These are phyloP conservation scores for Silurus meridionalis DNA, from an alignment of 2,113 vertebrate genomes.

Conservation along the genomic window DNA sequence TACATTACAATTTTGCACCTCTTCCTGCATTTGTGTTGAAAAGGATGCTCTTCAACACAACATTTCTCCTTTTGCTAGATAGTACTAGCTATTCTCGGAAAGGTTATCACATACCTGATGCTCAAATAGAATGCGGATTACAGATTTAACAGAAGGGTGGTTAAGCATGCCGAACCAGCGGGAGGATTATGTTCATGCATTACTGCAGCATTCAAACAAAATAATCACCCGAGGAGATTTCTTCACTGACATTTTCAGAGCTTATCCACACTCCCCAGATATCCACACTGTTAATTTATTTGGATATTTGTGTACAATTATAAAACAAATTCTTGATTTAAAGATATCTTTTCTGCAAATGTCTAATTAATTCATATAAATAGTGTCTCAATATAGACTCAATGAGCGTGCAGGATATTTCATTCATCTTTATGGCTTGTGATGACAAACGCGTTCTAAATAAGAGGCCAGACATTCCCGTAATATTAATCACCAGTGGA, in stretches of 20 bases:
- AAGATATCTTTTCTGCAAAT: not conserved
- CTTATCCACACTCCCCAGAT: slow-evolving; percentile 23
- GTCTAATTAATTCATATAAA: slow-evolving; percentile 18
- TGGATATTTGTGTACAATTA: not conserved
- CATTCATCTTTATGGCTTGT: slow-evolving; percentile 30
- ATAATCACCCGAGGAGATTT: slow-evolving; percentile 3
- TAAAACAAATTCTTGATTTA: slow-evolving; percentile 25
- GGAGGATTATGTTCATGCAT: slow-evolving; percentile 29
- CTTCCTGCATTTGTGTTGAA: not conserved
- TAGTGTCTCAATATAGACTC: not conserved
- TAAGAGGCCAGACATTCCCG: not conserved
- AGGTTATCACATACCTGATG: slow-evolving; percentile 18
- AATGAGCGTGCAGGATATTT: slow-evolving; percentile 25
- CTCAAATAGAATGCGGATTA: slow-evolving; percentile 20
- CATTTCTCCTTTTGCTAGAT: not conserved
- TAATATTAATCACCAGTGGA: slow-evolving; percentile 12
- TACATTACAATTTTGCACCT: not conserved
- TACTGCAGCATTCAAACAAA: slow-evolving; percentile 24
- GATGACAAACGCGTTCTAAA: not conserved
- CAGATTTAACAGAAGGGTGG: slow-evolving; percentile 24
- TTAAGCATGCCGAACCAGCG: slow-evolving; percentile 23
- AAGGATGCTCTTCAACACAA: not conserved
- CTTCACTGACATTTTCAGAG: slow-evolving; percentile 17
- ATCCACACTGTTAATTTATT: not conserved
- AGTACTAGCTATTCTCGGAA: slow-evolving; percentile 21